Evolutionary conservation across 2,113 vertebrate species (phyloP).

Genomic region (Buteo buteo): DNA sequence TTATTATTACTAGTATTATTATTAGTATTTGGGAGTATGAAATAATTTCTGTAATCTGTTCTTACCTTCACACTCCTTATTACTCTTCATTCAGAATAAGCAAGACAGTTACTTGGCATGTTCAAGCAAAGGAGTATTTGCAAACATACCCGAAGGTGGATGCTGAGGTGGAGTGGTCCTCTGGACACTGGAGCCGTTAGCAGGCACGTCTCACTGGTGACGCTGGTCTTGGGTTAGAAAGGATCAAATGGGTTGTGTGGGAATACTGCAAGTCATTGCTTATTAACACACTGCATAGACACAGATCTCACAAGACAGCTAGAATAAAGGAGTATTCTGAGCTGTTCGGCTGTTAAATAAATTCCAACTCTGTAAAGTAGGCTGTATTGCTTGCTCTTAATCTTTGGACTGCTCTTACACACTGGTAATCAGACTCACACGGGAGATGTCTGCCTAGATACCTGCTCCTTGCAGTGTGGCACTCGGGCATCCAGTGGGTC

Average conservation of each 20-base stretch:
- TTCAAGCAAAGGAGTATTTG: background rate
- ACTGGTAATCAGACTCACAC: fast-evolving
- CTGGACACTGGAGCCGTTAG: background rate
- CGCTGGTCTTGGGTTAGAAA: background rate
- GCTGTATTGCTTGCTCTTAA: background rate
- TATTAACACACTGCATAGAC: background rate
- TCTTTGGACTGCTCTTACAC: background rate
- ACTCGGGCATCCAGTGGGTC: fast-evolving
- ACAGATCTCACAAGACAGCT: background rate
- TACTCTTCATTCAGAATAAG: background rate
- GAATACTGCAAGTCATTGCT: background rate
- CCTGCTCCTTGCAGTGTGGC: background rate
- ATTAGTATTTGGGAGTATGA: fast-evolving
- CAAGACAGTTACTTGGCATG: background rate
- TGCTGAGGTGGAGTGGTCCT: too few species aligned
- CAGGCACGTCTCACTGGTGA: background rate
- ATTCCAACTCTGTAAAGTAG: background rate
- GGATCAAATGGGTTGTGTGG: background rate
- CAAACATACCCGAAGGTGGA: background rate
- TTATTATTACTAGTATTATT: background rate
- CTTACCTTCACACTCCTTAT: background rate
- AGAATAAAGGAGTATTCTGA: background rate
- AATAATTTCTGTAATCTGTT: background rate
- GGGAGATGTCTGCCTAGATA: fast-evolving
- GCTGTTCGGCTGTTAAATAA: background rate